These are phyloP conservation scores for Panagrolaimus sp. DNA, from an alignment of 1,140 invertebrate genomes.

Conservation along the genomic window DNA sequence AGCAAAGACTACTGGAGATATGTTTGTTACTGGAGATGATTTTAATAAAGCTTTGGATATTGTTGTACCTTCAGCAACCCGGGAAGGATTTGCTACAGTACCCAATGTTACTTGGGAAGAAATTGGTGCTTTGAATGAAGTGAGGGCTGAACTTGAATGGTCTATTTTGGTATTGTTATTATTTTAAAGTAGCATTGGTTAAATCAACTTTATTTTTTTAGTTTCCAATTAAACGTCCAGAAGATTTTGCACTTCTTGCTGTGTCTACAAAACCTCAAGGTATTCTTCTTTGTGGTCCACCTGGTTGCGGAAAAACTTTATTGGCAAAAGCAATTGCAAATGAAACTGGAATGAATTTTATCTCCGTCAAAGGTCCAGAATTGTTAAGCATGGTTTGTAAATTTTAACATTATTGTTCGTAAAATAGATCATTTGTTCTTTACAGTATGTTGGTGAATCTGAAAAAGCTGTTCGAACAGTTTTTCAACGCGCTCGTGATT, in stretches of 20 bases:
- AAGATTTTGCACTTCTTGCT: slow-evolving; percentile 73
- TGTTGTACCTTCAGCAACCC: slow-evolving; percentile 83
- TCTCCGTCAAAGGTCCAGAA: slow-evolving; percentile 93
- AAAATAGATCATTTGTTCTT: slow-evolving; percentile 45
- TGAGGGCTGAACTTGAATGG: slow-evolving; percentile 80
- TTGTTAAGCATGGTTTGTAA: slow-evolving; percentile 79
- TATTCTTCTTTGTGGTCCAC: slow-evolving; percentile 84
- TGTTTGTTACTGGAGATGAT: slow-evolving; percentile 37
- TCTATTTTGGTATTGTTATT: slow-evolving; percentile 73
- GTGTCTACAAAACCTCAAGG: slow-evolving; percentile 73
- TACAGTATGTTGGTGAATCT: slow-evolving; percentile 94
- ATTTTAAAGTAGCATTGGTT: background rate
- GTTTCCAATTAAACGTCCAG: slow-evolving; percentile 80
- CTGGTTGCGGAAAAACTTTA: slow-evolving; percentile 66
- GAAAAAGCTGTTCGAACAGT: slow-evolving; percentile 88
- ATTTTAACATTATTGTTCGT: slow-evolving; percentile 8
- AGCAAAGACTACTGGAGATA: background rate
- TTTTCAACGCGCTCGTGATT: slow-evolving; percentile 86
- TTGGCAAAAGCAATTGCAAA: slow-evolving; percentile 75
- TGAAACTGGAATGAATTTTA: slow-evolving; percentile 91
- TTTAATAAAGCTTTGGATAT: slow-evolving; percentile 69
- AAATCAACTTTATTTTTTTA: slow-evolving; percentile 60
- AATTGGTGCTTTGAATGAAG: slow-evolving; percentile 81
- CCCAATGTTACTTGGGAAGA: slow-evolving; percentile 95
- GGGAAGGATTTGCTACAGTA: slow-evolving; percentile 94